Conservation (phyloP, 1,140 invertebrate species). For the Acyrthosiphon pisum region DNA sequence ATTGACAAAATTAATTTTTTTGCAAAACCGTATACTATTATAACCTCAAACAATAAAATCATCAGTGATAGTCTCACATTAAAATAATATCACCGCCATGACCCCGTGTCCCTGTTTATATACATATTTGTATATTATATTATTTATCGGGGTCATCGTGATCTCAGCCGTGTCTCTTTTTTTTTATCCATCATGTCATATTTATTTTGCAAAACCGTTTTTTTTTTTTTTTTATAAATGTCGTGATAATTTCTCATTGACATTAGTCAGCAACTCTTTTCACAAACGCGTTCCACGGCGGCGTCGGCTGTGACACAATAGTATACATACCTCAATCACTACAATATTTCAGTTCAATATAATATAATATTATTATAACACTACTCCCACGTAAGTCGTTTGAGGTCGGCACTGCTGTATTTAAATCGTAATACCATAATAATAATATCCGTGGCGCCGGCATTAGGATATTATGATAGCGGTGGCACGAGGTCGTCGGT, state of each 20-base stretch:
- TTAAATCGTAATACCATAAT: not conserved
- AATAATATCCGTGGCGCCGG: not conserved
- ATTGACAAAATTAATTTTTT: not conserved
- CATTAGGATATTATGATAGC: not conserved
- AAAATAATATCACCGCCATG: not conserved
- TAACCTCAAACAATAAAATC: not conserved
- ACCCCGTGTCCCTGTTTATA: not conserved
- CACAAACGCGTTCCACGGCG: not conserved
- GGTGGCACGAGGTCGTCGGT: not conserved
- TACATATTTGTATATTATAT: not conserved
- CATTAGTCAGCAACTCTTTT: not conserved
- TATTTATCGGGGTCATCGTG: not conserved
- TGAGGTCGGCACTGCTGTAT: not conserved
- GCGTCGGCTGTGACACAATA: not conserved
- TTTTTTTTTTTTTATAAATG: not conserved
- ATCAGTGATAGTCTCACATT: not conserved
- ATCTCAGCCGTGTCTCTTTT: not conserved
- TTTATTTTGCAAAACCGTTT: not conserved
- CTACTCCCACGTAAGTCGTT: not conserved
- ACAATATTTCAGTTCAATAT: too few species aligned
- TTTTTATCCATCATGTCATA: too few species aligned
- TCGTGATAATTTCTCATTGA: not conserved
- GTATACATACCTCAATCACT: not conserved
- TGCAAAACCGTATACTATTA: not conserved
- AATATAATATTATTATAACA: slow-evolving; percentile 1